Evolutionary conservation across 2,113 vertebrate genomes (phyloP), one percentile per base, ranked within the genome.

Genomic region (Albula glossodonta): DNA sequence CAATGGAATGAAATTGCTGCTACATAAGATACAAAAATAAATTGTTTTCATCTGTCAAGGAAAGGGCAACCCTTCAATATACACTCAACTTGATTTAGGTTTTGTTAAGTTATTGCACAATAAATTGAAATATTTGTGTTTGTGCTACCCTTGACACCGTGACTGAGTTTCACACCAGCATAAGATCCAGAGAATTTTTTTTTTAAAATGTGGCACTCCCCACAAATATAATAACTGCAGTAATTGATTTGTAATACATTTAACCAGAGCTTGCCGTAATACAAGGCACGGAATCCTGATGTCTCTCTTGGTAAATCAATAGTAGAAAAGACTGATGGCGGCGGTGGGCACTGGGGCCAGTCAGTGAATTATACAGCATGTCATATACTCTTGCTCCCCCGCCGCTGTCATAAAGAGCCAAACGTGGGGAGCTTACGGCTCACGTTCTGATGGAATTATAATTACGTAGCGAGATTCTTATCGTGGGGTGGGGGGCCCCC

Each of bases 401-500:
- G 83, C 22, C 78, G 78, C 56, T 70, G 82, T 80, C 83, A 51
- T 87, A 80, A 70, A 57, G 51, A 49, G 51, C 22, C 51, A n/a
- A 17, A 53, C 7, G 86, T 50, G 7, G 87, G 85, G 88, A 91
- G 89, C 90, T 91, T 90, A 89, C 89, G 88, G 88, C 89, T 88
- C 85, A 22, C 81, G 87, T 88, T 89, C 88, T 91, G 86, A 74
- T 63, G 51, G 50, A 80, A 31, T 82, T 87, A 83, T 87, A 87
- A 82, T 87, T 87, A 77, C 77, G 66, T 49, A n/a, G 52, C 77
- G 57, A 79, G 80, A 51, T 84, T 41, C 51, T 77, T 77, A 77
- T 80, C 53, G 50, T 41, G 31, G 31, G 31, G 31, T 41, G 31
- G 31, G 31, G 31, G 31, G 31, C 31, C 53, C 9, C 74, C 2